Evolutionary conservation across 2,888 invertebrate species (phyloP), one percentile per base, ranked within the genome.

Genomic region (Gnatocerus cornutus): DNA sequence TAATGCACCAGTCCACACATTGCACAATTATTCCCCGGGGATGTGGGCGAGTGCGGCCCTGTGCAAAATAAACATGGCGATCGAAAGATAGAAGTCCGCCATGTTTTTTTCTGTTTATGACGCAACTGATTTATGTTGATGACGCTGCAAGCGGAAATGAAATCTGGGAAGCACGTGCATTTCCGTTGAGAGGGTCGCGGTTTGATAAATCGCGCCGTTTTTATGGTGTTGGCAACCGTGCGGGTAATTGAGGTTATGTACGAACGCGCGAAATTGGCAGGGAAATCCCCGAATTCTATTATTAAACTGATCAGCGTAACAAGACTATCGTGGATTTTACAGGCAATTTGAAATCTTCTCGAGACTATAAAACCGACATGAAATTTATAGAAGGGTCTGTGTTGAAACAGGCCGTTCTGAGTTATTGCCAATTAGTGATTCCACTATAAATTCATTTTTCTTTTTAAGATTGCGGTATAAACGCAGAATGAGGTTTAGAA

Each of bases 281-380:
- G 4, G 4, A 21, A 21, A 21, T 21, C 21, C 21, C 21, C 21
- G 4, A 21, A 21, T 21, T 29, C 27, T 27, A 10, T 50, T 29
- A 29, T 50, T 29, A 29, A 21, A 29, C 12, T 10, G 48, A 53
- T 37, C 13, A 53, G 30, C 30, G 30, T 53, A 53, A 33, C 53
- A 12, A 50, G 13, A 13, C 4, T 29, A 50, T 3, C n/a, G 16
- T 10, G 8, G 37, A 37, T 53, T 53, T 53, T 53, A 37, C 37
- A 33, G 37, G 9, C 53, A 53, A 53, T 53, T 53, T 53, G 33
- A 33, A 53, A 30, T 13, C 13, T 52, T 52, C 30, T 53, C 53
- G 33, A 8, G 53, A 27, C 16, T 7, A 16, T 53, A 53, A 53
- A 53, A 33, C 12, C 13, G 33, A 33, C 9, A 16, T 6, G 27